These are phyloP conservation scores for Astyanax mexicanus DNA, from an alignment of 2,797 vertebrate species.

Conservation along the genomic window DNA sequence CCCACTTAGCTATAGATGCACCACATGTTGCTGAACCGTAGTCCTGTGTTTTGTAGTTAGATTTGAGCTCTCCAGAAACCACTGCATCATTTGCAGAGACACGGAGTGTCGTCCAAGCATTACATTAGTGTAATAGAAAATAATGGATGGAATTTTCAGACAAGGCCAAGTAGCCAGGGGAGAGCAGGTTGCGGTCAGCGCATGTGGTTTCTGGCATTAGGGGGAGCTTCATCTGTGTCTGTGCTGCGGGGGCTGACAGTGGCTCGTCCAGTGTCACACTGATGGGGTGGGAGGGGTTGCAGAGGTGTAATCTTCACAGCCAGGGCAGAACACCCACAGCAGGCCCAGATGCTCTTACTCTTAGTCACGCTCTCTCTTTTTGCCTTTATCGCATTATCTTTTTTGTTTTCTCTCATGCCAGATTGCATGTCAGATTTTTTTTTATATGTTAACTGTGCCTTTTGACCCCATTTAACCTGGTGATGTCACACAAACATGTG, in stretches of 20 bases:
- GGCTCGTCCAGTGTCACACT: neutral
- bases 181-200: neutral
- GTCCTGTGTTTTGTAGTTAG: slow-evolving; percentile 15
- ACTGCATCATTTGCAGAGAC: slow-evolving; percentile 29
- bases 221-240: slow-evolving; percentile 17
- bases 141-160: slow-evolving; percentile 23
- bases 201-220: slow-evolving; percentile 18
- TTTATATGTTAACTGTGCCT: slow-evolving; percentile 37
- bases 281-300: slow-evolving; percentile 12
- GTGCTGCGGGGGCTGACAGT: slow-evolving; percentile 5
- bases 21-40: neutral
- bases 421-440: slow-evolving; percentile 38
- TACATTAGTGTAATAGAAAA: slow-evolving; percentile 38
- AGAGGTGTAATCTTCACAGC: slow-evolving; percentile 10
- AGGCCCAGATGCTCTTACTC: neutral
- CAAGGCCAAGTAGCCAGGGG: slow-evolving; percentile 11
- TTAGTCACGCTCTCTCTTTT: neutral
- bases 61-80: slow-evolving; percentile 8
- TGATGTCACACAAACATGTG: slow-evolving; percentile 4
- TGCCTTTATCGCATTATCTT: neutral
- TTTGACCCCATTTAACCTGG: slow-evolving; percentile 11
- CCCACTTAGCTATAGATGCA: slow-evolving; percentile 20
- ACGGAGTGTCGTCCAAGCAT: slow-evolving; percentile 18
- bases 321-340: slow-evolving; percentile 24
- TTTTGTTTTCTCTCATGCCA: neutral